Base-by-base conservation (phyloP, 2,888 invertebrate genomes). In the Cotesia congregata region DNA sequence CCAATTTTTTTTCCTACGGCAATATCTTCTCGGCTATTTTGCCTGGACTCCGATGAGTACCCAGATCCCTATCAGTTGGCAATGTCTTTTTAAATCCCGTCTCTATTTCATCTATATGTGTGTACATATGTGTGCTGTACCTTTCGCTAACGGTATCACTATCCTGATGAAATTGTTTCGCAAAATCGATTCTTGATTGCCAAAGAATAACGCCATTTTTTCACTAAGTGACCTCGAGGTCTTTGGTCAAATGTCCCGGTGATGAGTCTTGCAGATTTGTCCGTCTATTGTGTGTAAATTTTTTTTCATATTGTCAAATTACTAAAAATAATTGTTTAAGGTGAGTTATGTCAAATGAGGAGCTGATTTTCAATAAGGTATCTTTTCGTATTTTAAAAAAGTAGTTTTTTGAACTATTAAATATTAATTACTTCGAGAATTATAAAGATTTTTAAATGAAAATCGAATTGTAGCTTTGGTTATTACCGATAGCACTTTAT, bases 21-120 rank as follows among this genome's bases (percentile, higher is more conserved):
- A 15, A 62, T 65, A 40, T 65, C 17, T 67, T 73, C 80, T 77
- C 78, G n/a, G 20, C 59, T 70, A 41, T 12, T 12, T 38, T 69
- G n/a, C 15, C 30, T 41, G 62, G n/a, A 40, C 17, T 59, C 38
- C 40, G 30, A 70, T 70, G 30, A 70, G 17, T 20, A 69, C 38
- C 60, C 15, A 50, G n/a, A 60, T 38, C 30, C 50, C 70, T 60
- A 70, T 70, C 30, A 38, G 15, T 70, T 41, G 38, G 65, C 17
- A 30, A 65, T 65, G 50, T 50, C 50, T 50, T 50, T 50, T 50
- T 50, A 50, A 50, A 50, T 50, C 50, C 50, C 12, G 50, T 50
- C 50, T 50, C 62, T 62, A 62, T 62, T 62, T n/a, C 62, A 62
- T n/a, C 6, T 17, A 3, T 30, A 30, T 30, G 2, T 20, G 50